These are phyloP conservation scores for Ptyas mucosa DNA, from an alignment of 2,113 vertebrate genomes.

Conservation along the genomic window DNA sequence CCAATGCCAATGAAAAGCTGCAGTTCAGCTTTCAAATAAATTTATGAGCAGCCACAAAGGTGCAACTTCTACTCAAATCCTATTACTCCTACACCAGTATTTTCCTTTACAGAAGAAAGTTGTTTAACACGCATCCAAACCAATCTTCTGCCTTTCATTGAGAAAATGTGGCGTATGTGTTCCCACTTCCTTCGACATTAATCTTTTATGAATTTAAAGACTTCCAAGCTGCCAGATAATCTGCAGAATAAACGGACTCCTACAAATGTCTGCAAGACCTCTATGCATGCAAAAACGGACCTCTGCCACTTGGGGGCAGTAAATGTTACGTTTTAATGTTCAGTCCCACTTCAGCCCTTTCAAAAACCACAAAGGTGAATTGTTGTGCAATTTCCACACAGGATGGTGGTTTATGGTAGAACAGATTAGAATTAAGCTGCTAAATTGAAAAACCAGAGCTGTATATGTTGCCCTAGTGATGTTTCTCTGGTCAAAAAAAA, in stretches of 20 bases:
- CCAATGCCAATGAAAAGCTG: neutral
- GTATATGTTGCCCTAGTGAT: neutral
- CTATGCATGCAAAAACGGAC: neutral
- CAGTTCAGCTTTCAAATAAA: neutral
- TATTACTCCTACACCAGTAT: neutral
- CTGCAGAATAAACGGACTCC: neutral
- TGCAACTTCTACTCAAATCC: neutral
- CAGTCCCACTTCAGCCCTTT: neutral
- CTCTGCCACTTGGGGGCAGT: slow-evolving; percentile 6
- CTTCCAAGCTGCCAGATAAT: neutral
- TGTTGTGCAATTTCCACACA: neutral
- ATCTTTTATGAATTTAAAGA: neutral
- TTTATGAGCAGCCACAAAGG: neutral
- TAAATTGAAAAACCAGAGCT: neutral
- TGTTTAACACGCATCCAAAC: neutral
- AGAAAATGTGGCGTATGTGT: neutral
- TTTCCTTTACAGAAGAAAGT: neutral
- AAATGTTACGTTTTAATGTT: neutral
- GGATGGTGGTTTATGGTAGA: neutral
- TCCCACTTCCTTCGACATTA: neutral
- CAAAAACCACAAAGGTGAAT: neutral
- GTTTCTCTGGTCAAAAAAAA: no score
- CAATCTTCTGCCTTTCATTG: neutral
- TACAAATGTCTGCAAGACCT: neutral
- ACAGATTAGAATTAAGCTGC: neutral